Percentiles rank a stretch among this genome's conserved stretches.
Conservation (phyloP, 2,888 invertebrate genomes). For the Microctonus hyperodae region DNA sequence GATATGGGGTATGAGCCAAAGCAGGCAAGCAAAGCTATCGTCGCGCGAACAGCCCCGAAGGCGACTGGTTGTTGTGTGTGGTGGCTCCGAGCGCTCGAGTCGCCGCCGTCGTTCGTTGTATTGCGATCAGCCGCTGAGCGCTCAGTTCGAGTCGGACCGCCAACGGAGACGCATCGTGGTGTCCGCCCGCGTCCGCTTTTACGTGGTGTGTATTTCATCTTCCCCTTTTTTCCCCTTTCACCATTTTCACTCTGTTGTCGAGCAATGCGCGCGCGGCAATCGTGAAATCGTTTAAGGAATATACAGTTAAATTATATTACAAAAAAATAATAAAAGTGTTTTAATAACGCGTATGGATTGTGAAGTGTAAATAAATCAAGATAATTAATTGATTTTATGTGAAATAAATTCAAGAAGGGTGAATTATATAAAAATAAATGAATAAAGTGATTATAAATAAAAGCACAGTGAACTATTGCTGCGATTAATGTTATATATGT, state of each 20-base stretch:
- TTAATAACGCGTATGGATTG: background rate
- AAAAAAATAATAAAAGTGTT: background rate
- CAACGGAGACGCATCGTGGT: slow-evolving; percentile 49
- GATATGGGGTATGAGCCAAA: background rate
- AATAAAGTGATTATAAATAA: no score
- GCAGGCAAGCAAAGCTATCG: slow-evolving; percentile 22
- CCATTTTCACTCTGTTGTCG: slow-evolving; percentile 25
- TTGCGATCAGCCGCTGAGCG: slow-evolving; percentile 53
- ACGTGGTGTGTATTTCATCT: slow-evolving; percentile 35
- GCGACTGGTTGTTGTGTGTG: slow-evolving; percentile 13
- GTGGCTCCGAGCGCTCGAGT: slow-evolving; percentile 26
- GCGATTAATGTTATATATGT: no score
- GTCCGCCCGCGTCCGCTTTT: slow-evolving; percentile 34
- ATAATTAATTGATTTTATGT: no score
- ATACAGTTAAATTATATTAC: slow-evolving; percentile 3
- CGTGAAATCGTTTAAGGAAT: slow-evolving; percentile 16
- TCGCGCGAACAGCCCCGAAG: slow-evolving; percentile 24
- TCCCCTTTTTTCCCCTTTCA: slow-evolving; percentile 31
- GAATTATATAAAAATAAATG: no score
- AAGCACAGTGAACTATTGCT: no score
- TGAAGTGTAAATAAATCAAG: background rate
- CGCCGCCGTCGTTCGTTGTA: slow-evolving; percentile 47
- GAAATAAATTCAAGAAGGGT: no score
- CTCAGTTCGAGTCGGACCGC: slow-evolving; percentile 59
- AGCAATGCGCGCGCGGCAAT: slow-evolving; percentile 28